A percentile compares a stretch with the other conserved stretches of the same genome.
Conservation (phyloP, 2,888 invertebrate genomes). For the Heliconius aoede region DNA sequence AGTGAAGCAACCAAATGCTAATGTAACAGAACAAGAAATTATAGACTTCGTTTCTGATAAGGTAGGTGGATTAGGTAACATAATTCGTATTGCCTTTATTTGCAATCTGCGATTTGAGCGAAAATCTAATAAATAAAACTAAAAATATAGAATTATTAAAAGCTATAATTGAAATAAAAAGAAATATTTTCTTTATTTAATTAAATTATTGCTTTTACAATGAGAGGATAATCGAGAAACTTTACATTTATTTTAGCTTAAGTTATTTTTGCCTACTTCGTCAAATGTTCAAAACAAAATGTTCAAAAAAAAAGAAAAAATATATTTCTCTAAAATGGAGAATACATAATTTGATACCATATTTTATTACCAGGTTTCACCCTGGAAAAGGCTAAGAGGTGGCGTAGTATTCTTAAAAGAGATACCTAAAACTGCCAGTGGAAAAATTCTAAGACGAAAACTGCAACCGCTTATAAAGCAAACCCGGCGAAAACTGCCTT, state of each 20-base stretch:
- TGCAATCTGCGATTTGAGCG: neutral
- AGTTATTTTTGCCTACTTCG: neutral
- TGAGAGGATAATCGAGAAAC: too few species aligned
- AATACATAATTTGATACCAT: neutral
- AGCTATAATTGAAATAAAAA: too few species aligned
- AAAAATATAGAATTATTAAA: neutral
- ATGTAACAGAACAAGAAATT: conserved; percentile 62
- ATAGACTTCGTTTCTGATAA: conserved; percentile 61
- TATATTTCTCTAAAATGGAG: too few species aligned
- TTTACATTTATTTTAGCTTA: too few species aligned
- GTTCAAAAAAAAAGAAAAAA: too few species aligned
- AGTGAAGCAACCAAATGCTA: conserved; percentile 56
- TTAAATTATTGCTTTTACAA: too few species aligned
- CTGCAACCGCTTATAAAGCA: conserved; percentile 64
- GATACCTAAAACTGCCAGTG: conserved; percentile 89
- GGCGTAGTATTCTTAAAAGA: conserved; percentile 88
- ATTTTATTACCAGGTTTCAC: conserved; percentile 74
- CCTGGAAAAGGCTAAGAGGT: conserved; percentile 88
- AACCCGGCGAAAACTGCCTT: conserved; percentile 43
- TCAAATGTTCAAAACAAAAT: too few species aligned
- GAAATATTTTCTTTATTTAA: neutral
- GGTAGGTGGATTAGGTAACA: conserved; percentile 50
- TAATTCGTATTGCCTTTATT: neutral
- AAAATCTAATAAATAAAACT: too few species aligned
- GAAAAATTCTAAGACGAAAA: conserved; percentile 88